phyloP scores from a whole-genome alignment of 1,140 invertebrate genomes.

The Popillia japonica region DNA sequence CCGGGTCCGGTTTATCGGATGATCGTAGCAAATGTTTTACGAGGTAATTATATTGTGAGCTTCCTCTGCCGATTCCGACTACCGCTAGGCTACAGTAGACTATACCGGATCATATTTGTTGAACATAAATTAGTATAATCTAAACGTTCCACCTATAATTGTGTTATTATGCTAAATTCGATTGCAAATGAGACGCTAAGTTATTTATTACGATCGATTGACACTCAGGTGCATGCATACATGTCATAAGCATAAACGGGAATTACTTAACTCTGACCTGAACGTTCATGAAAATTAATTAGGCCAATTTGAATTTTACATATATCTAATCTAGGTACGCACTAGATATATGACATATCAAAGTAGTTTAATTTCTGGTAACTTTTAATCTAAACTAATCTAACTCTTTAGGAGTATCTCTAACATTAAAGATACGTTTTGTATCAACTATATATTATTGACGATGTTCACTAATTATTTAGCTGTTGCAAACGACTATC shows the following conservation, averaged over 20 bases:
- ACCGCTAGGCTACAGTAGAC: background rate
- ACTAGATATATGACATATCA: background rate
- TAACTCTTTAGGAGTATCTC: no score
- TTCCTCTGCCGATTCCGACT: constrained; percentile 11
- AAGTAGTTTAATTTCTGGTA: background rate
- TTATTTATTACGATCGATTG: constrained; percentile 38
- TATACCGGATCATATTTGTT: constrained; percentile 35
- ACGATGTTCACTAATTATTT: no score
- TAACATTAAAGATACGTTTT: no score
- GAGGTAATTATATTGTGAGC: constrained; percentile 43
- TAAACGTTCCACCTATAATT: constrained; percentile 37
- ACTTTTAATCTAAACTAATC: background rate
- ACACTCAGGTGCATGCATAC: constrained; percentile 26
- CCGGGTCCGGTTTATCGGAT: constrained; percentile 44
- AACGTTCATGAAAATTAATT: constrained; percentile 19
- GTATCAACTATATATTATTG: no score
- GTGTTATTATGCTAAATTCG: constrained; percentile 40
- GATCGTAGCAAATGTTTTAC: constrained; percentile 43
- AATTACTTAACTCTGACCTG: constrained; percentile 3
- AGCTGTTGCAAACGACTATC: no score
- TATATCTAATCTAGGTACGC: background rate
- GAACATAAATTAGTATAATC: constrained; percentile 41
- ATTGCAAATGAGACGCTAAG: constrained; percentile 40
- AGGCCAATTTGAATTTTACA: constrained; percentile 3
- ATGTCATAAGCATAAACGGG: constrained; percentile 12